Base-by-base conservation (phyloP, 2,888 invertebrate species). In the Dorcus hopei region DNA sequence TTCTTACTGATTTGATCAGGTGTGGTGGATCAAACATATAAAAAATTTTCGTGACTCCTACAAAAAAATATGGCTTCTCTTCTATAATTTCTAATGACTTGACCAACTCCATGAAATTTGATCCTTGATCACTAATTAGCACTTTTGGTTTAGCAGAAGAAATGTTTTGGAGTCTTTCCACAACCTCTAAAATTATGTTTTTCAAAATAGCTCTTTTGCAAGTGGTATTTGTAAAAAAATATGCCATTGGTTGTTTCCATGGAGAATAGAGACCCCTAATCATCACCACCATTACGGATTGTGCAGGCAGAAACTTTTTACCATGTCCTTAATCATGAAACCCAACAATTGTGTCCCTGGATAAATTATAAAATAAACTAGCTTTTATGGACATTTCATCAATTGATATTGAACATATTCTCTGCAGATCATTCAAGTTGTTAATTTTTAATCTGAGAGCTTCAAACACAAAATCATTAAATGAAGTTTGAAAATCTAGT, bases 1-100 rank as follows among this genome's bases (percentile, higher is more conserved):
- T 65, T 56, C 65, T 38, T 9, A 48, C n/a, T 38, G 59, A 51
- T 52, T 63, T 70, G 16, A 67, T 40, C 14, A 57, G n/a, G n/a
- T n/a, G n/a, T n/a, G n/a, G n/a, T n/a, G n/a, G n/a, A n/a, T n/a
- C n/a, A n/a, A n/a, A n/a, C n/a, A n/a, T n/a, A n/a, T n/a, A n/a
- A n/a, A n/a, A n/a, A n/a, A n/a, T n/a, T n/a, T n/a, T n/a, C n/a
- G n/a, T n/a, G n/a, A n/a, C n/a, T n/a, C n/a, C n/a, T n/a, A n/a
- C n/a, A n/a, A n/a, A n/a, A n/a, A n/a, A n/a, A n/a, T n/a, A n/a
- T n/a, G 65, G 56, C 11, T 54, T 43, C 8, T 62, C 56, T n/a
- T 58, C 38, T 26, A 54, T 53, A 8, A 64, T 51, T 9, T 52
- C 47, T 38, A 64, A 62, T 26, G 47, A 40, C 7, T 59, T 61